phyloP scores from a whole-genome alignment of 64 coral and sea anemone species.

The Montipora sp. region DNA sequence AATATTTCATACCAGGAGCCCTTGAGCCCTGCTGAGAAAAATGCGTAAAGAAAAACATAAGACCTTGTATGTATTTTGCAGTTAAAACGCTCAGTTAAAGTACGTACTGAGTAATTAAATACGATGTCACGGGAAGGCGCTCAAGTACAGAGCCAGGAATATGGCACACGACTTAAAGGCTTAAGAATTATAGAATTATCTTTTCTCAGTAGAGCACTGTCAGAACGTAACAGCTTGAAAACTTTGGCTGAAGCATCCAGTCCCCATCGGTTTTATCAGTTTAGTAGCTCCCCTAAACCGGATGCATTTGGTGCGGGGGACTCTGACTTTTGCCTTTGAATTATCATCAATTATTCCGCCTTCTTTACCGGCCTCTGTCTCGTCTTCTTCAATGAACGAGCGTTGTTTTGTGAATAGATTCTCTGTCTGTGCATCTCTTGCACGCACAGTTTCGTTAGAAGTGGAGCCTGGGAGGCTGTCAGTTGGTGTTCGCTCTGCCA shows the following conservation, averaged over 20 bases:
- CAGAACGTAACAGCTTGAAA: not conserved
- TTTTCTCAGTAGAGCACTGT: not conserved
- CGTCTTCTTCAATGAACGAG: not conserved
- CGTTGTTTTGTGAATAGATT: not conserved
- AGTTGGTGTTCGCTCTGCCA: not conserved
- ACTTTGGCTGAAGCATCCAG: conserved; percentile 25
- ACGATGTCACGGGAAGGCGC: no score
- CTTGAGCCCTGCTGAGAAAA: no score
- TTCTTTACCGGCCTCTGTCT: not conserved
- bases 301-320: not conserved
- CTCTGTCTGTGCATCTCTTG: not conserved
- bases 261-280: conserved; percentile 9
- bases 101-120: no score
- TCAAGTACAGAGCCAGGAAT: no score
- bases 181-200: not conserved
- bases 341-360: not conserved
- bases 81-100: no score
- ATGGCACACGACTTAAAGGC: not conserved
- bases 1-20: no score
- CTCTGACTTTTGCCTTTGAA: not conserved
- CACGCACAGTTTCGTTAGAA: not conserved
- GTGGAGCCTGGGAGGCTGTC: not conserved
- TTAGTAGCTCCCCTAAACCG: not conserved
- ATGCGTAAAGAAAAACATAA: no score
- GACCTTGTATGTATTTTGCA: no score